Base-by-base conservation (phyloP, 2,888 invertebrate genomes). In the Drosophila kokeensis region DNA sequence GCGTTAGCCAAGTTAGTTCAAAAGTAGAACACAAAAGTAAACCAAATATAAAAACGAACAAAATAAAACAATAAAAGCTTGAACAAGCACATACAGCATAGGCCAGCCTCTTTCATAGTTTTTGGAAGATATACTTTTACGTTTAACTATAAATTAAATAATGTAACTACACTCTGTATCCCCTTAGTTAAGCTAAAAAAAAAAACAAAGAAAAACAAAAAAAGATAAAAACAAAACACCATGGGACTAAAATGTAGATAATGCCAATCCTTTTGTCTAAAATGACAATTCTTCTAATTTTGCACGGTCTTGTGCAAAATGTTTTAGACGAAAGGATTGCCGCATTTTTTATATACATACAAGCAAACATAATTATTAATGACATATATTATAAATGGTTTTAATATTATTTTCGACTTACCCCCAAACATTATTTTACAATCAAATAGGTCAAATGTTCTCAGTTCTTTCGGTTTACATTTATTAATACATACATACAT, bases 161-260 rank as follows among this genome's bases (percentile, higher is more conserved):
- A 89, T 86, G 92, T 92, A 92, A 92, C 92, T 92, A 91, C 92
- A 92, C 92, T 92, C 89, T 90, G 92, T 92, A 92, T 92, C 92
- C 91, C 92, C 92, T 91, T 90, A 83, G 80, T 81, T 83, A 90
- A 82, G 81, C 76, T 73, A 75, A 86, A 81, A 83, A 52, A 15
- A 71, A 68, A 80, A n/a, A n/a, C n/a, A n/a, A 38, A 55, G 1
- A n/a, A 70, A 64, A 57, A 38, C 10, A 21, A 48, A 71, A 58
- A 71, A 21, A 48, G 53, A 29, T 21, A 71, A 58, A 70, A 24
- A 42, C 60, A 68, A 48, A 63, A 30, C 57, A 69, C 24, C 8
- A 76, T 61, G 63, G 57, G 53, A 57, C 74, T 65, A 67, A 78
- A 89, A 82, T 85, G 81, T 87, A 89, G 89, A 89, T 83, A 90